Evolutionary conservation across 2,888 invertebrate species (phyloP).

Genomic region (Luperina nickerlii): DNA sequence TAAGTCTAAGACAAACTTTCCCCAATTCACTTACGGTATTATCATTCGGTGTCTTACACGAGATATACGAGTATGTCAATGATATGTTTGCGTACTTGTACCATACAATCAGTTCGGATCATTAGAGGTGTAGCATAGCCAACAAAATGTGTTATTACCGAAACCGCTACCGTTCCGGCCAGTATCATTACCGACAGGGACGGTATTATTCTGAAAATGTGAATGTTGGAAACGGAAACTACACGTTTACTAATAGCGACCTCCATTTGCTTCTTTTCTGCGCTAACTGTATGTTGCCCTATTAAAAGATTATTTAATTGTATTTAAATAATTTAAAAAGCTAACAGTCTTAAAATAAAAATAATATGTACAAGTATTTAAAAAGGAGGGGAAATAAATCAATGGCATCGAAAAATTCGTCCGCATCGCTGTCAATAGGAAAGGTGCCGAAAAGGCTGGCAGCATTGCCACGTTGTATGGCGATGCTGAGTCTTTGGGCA

Average conservation of each 20-base stretch:
- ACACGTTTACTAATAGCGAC: neutral
- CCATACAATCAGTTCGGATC: slow-evolving; percentile 49
- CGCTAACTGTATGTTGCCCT: neutral
- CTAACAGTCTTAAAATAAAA: no score
- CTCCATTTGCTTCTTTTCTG: neutral
- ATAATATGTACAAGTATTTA: no score
- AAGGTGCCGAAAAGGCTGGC: no score
- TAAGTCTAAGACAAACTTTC: slow-evolving; percentile 52
- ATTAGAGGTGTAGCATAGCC: slow-evolving; percentile 66
- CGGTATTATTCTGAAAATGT: slow-evolving; percentile 33
- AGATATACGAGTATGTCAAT: slow-evolving; percentile 62
- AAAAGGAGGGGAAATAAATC: no score
- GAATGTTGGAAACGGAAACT: neutral
- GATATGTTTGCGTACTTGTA: slow-evolving; percentile 34
- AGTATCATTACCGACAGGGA: slow-evolving; percentile 28
- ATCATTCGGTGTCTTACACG: slow-evolving; percentile 40
- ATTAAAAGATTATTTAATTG: no score
- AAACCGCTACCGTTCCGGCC: slow-evolving; percentile 40
- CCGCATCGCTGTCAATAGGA: no score
- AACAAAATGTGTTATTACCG: slow-evolving; percentile 67
- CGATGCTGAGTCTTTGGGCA: no score
- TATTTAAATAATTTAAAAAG: no score
- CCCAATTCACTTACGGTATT: slow-evolving; percentile 34
- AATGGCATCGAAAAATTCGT: no score
- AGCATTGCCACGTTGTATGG: no score